Base-by-base conservation (phyloP, 2,888 invertebrate species). In the Mimumesa dahlbomi region DNA sequence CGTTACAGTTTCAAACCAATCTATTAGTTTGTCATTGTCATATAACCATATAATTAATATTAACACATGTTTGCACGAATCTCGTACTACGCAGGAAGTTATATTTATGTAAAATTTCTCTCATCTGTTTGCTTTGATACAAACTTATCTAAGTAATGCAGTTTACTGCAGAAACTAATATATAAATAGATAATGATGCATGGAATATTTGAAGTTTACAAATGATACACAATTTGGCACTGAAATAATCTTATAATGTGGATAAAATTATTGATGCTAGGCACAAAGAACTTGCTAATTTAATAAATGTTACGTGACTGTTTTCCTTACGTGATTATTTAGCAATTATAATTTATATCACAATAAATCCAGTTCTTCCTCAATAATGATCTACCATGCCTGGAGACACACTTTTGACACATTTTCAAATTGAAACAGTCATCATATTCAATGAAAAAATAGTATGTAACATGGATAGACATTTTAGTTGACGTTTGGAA, bases 361-460 rank as follows among this genome's bases (percentile, higher is more conserved):
- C 48, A 73, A 74, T 64, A 65, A 68, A 57, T 57, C 68, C 67
- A 61, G 43, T 67, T 59, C 52, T 49, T 63, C 58, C 16, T 46
- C 6, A 36, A 25, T 53, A 54, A 21, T 6, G 40, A 36, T 21
- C 14, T 31, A 31, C 16, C 31, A 16, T n/a, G n/a, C n/a, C n/a
- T n/a, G n/a, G n/a, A n/a, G n/a, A n/a, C n/a, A n/a, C 22, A 29
- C 7, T 48, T 16, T 25, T 21, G 42, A 49, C 42, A 43, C n/a
- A 50, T 53, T 42, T 42, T 34, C 34, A 25, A 65, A 66, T 50
- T 74, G n/a, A n/a, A n/a, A n/a, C n/a, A n/a, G n/a, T n/a, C n/a
- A n/a, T n/a, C n/a, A 58, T 9, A 29, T 29, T 29, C 7, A 29
- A 29, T 29, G 6, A 29, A 29, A 29, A 29, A 29, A 29, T 29